Evolutionary conservation across 2,888 invertebrate species (phyloP).

Genomic region (Ctena decussata): DNA sequence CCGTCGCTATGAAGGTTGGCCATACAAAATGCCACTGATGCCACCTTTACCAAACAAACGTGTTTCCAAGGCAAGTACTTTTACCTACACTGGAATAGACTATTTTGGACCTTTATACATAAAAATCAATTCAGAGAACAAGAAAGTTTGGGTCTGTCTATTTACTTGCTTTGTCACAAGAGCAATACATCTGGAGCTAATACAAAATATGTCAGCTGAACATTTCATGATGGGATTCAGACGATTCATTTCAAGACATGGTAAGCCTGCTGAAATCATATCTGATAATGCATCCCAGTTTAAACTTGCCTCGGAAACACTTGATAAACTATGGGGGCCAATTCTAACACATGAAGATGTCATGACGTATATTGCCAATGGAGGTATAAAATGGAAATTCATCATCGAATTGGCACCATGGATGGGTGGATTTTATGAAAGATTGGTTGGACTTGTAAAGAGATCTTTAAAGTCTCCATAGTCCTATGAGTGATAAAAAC

Average conservation of each 20-base stretch:
- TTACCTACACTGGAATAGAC: conserved; percentile 18
- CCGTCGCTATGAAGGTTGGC: conserved; percentile 16
- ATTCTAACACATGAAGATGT: conserved; percentile 8
- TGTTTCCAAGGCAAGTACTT: not conserved
- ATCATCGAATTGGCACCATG: no score
- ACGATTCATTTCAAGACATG: conserved; percentile 21
- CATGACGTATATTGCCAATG: conserved; percentile 14
- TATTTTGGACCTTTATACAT: conserved; percentile 32
- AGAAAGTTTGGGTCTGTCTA: conserved; percentile 29
- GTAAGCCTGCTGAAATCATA: conserved; percentile 16
- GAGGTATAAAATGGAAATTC: no score
- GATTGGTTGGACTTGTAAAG: conserved; percentile 41
- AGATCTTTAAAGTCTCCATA: no score
- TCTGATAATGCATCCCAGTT: conserved; percentile 21
- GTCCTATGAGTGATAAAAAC: no score
- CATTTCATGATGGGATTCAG: conserved; percentile 21
- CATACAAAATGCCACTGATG: conserved; percentile 14
- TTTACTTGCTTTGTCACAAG: conserved; percentile 24
- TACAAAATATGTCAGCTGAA: conserved; percentile 12
- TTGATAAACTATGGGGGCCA: not conserved
- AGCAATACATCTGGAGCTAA: conserved; percentile 21
- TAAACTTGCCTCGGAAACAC: conserved; percentile 6
- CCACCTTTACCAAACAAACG: conserved; percentile 5
- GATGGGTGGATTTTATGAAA: no score
- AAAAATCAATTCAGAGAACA: not conserved